phyloP scores from a whole-genome alignment of 2,888 invertebrate genomes.

The Coenonympha glycerion region DNA sequence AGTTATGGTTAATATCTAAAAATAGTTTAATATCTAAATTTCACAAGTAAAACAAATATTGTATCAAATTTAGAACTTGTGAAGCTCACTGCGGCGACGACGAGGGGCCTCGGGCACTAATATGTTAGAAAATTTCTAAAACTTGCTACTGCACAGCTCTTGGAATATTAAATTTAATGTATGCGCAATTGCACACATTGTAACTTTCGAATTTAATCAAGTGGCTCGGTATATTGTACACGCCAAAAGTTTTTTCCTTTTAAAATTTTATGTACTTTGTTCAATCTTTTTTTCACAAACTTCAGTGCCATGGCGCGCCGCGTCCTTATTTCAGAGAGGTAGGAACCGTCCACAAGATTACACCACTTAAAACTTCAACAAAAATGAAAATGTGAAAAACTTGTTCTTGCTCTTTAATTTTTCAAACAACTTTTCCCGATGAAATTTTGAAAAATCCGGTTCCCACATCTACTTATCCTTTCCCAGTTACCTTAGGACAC shows the following conservation, averaged over 20 bases:
- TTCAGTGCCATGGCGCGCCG: neutral
- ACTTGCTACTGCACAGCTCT: constrained; percentile 24
- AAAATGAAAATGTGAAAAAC: neutral
- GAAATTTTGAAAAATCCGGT: no score
- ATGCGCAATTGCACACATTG: neutral
- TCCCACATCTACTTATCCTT: neutral
- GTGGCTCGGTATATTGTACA: no score
- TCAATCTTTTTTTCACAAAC: neutral
- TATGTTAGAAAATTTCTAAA: constrained; percentile 31
- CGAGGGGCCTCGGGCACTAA: constrained; percentile 28
- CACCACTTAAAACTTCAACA: neutral
- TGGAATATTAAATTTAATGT: neutral
- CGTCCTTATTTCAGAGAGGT: neutral
- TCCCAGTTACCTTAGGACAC: neutral
- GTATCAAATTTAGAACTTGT: constrained; percentile 32
- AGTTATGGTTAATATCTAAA: no score
- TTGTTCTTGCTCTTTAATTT: neutral
- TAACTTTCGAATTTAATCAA: neutral
- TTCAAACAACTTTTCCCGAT: neutral
- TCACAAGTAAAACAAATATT: neutral
- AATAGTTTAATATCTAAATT: neutral
- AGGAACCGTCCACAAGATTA: neutral
- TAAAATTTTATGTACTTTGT: neutral
- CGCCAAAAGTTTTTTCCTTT: neutral
- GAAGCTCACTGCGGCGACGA: constrained; percentile 24